phyloP scores from a whole-genome alignment of 2,797 vertebrate genomes.

The Liasis olivaceus region DNA sequence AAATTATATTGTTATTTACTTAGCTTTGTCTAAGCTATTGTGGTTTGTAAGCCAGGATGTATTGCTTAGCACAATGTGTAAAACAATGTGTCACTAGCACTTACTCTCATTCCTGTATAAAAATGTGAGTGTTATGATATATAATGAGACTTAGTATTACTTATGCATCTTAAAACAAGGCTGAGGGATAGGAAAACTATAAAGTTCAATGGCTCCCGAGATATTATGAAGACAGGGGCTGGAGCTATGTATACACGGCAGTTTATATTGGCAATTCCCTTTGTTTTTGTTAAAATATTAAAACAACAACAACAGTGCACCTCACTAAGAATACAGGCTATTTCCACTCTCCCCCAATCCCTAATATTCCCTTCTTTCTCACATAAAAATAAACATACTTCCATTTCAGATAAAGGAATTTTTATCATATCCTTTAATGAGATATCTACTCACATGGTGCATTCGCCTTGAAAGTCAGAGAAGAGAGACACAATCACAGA shows the following conservation, averaged over 20 bases:
- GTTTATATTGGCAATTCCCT: background rate
- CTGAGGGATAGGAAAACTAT: background rate
- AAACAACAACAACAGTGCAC: background rate
- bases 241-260: background rate
- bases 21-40: background rate
- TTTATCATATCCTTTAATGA: background rate
- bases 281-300: background rate
- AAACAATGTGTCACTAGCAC: background rate
- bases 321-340: background rate
- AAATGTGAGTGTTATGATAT: background rate
- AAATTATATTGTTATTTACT: background rate
- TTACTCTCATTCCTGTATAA: background rate
- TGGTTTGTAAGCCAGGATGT: background rate
- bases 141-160: background rate
- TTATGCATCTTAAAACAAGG: background rate
- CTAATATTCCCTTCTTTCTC: background rate
- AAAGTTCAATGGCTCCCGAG: background rate
- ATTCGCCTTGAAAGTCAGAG: background rate
- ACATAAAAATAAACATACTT: background rate
- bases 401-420: background rate
- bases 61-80: background rate
- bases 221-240: background rate
- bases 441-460: background rate
- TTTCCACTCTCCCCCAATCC: background rate
- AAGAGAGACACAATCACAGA: background rate